Evolutionary conservation across 2,888 invertebrate species (phyloP).

Genomic region (Zygaena filipendulae): DNA sequence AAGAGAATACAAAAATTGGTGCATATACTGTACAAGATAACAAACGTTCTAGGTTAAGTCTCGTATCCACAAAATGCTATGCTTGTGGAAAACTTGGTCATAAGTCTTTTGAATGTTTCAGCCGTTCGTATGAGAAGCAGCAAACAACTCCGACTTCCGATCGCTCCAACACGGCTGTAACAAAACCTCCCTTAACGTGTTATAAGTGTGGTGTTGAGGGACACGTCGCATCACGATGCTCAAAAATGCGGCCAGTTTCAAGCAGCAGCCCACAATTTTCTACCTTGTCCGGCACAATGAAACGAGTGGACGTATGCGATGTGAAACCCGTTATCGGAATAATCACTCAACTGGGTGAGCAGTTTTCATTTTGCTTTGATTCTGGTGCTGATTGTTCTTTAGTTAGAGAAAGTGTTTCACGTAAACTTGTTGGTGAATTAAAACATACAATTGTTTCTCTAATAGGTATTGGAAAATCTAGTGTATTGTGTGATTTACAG

Average conservation of each 20-base stretch:
- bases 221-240: conserved; percentile 10
- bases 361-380: conserved; percentile 12
- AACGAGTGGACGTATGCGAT: conserved; percentile 8
- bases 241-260: no score
- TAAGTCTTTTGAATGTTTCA: conserved; percentile 10
- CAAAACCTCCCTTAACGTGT: conserved; percentile 6
- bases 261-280: conserved; percentile 1
- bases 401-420: conserved; percentile 9
- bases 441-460: no score
- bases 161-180: conserved; percentile 6
- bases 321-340: conserved; percentile 6
- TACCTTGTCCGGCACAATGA: no score
- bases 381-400: conserved; percentile 11
- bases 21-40: conserved; percentile 3
- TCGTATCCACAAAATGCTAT: conserved; percentile 10
- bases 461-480: conserved; percentile 1
- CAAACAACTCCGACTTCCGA: conserved; percentile 6
- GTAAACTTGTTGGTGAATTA: conserved; percentile 5
- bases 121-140: conserved; percentile 6
- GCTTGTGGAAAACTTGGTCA: conserved; percentile 11
- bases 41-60: conserved; percentile 5
- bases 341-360: conserved; percentile 9
- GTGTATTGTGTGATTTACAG: conserved; percentile 2
- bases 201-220: conserved; percentile 11
- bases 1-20: no score